Percentiles rank a stretch among this genome's conserved stretches.
These are phyloP conservation scores for Trinorchestia longiramus DNA, from an alignment of 1,140 invertebrate species.

Conservation along the genomic window DNA sequence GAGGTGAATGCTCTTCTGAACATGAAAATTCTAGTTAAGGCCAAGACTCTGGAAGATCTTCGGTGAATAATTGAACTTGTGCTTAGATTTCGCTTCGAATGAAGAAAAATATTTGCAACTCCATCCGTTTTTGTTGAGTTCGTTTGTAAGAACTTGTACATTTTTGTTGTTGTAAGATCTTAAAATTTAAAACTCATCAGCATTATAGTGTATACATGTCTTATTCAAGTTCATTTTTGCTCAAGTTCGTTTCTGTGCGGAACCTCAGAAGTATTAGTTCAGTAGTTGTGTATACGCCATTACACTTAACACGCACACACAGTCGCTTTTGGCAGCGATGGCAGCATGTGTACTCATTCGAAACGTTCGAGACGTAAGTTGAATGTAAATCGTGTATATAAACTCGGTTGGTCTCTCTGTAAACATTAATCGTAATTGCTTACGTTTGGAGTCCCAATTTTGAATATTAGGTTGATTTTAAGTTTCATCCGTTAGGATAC, in stretches of 20 bases:
- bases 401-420: no score
- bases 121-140: neutral
- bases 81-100: neutral
- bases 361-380: no score
- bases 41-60: neutral
- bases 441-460: no score
- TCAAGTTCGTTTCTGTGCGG: neutral
- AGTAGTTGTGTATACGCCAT: neutral
- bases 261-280: neutral
- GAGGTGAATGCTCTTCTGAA: neutral
- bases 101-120: neutral
- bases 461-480: no score
- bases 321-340: no score
- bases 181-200: neutral
- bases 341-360: no score
- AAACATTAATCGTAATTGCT: no score
- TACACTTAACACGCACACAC: no score
- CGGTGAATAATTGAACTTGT: neutral
- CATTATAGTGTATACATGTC: neutral
- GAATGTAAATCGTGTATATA: no score
- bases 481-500: no score
- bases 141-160: no score
- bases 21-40: neutral
- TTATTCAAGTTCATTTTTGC: neutral
- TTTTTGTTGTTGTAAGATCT: neutral